Evolutionary conservation across 2,888 invertebrate species (phyloP).

Genomic region (Drosophila yooni): DNA sequence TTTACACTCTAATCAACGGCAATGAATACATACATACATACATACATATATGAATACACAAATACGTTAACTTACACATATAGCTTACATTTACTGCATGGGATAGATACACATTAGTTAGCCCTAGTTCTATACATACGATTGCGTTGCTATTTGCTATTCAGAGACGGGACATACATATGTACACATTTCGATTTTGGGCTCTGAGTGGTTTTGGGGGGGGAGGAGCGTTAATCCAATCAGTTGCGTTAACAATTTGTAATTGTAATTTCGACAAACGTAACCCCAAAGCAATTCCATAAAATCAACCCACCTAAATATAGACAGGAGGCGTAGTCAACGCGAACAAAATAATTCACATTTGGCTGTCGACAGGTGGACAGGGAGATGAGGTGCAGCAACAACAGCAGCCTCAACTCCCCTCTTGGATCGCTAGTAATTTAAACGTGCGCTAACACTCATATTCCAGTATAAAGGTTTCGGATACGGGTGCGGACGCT

Average conservation of each 20-base stretch:
- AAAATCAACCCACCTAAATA: constrained; percentile 26
- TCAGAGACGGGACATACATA: constrained; percentile 7
- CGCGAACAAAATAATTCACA: constrained; percentile 20
- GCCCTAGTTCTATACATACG: background rate
- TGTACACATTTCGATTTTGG: constrained; percentile 12
- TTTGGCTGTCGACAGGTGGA: constrained; percentile 27
- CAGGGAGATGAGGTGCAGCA: background rate
- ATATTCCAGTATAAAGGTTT: constrained; percentile 83
- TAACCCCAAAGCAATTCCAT: constrained; percentile 32
- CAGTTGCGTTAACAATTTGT: constrained; percentile 63
- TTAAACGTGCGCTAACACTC: constrained; percentile 83
- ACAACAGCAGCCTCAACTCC: background rate
- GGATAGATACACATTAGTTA: constrained; percentile 1
- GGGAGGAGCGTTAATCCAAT: constrained; percentile 48
- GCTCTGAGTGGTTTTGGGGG: background rate
- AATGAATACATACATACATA: constrained; percentile 22
- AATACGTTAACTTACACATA: constrained; percentile 9
- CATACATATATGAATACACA: constrained; percentile 19
- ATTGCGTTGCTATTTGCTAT: constrained; percentile 4
- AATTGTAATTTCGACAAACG: constrained; percentile 69
- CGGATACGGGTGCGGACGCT: constrained; percentile 36
- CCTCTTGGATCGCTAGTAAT: constrained; percentile 53
- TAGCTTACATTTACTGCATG: constrained; percentile 37
- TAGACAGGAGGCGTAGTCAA: constrained; percentile 4
- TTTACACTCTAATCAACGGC: constrained; percentile 17